phyloP scores from a whole-genome alignment of 2,113 vertebrate genomes.

The Grus americana region DNA sequence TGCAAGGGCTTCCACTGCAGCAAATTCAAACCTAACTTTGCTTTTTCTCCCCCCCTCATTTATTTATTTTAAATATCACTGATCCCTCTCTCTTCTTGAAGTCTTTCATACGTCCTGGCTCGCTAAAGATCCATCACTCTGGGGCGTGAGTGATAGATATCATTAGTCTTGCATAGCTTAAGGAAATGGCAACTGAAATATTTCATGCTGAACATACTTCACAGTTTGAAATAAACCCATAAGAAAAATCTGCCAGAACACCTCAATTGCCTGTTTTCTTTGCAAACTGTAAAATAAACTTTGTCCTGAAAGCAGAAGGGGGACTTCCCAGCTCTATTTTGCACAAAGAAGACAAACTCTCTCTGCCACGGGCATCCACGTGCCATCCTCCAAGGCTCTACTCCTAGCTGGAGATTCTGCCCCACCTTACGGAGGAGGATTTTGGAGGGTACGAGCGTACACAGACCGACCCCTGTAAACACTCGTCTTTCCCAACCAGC shows the following conservation, averaged over 20 bases:
- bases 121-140: not conserved
- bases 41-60: not conserved
- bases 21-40: not conserved
- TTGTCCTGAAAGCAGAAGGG: slow-evolving; percentile 10
- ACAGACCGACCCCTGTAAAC: not conserved
- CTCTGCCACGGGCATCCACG: not conserved
- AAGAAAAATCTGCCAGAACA: slow-evolving; percentile 39
- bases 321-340: not conserved
- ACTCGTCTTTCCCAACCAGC: not conserved
- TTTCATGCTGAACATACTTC: slow-evolving; percentile 20
- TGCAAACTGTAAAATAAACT: slow-evolving; percentile 41
- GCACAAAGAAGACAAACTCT: not conserved
- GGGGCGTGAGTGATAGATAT: not conserved
- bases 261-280: not conserved
- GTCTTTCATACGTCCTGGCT: not conserved
- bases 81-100: not conserved
- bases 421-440: not conserved
- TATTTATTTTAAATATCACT: not conserved
- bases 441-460: rapidly evolving
- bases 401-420: not conserved
- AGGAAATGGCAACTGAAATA: slow-evolving; percentile 42
- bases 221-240: slow-evolving; percentile 40
- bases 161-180: slow-evolving; percentile 42
- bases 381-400: not conserved
- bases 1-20: not conserved